phyloP scores from a whole-genome alignment of 1,140 invertebrate genomes.

The Globodera ellingtonae region DNA sequence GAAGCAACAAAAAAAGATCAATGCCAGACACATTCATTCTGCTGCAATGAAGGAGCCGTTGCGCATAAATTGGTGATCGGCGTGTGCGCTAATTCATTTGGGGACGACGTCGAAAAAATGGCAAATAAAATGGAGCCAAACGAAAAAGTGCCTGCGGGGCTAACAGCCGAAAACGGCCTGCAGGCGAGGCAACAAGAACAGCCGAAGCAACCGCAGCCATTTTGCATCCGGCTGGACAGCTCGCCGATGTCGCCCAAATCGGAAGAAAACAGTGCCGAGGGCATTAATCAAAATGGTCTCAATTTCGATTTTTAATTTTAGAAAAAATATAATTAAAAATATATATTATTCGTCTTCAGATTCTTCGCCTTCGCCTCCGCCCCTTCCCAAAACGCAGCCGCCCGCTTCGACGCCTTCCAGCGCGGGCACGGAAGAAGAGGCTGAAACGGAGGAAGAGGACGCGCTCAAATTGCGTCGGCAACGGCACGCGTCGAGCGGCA shows the following conservation, averaged over 20 bases:
- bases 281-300: not conserved
- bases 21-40: not conserved
- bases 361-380: slow-evolving; percentile 30
- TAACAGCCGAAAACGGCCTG: not conserved
- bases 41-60: not conserved
- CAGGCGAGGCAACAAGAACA: not conserved
- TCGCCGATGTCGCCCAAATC: slow-evolving; percentile 6
- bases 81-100: not conserved
- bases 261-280: not conserved
- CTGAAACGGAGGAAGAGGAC: slow-evolving; percentile 10
- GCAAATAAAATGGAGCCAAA: not conserved
- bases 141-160: not conserved
- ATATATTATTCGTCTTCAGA: slow-evolving; percentile 15
- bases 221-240: slow-evolving; percentile 1
- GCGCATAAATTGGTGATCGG: slow-evolving; percentile 12
- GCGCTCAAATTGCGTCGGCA: not conserved
- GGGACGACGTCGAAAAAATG: not conserved
- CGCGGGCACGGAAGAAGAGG: slow-evolving; percentile 25
- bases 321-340: slow-evolving; percentile 25
- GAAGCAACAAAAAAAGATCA: not conserved
- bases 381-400: slow-evolving; percentile 37
- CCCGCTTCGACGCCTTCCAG: slow-evolving; percentile 27
- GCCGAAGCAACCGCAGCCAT: not conserved
- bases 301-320: not conserved
- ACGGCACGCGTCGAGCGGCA: not conserved